phyloP scores from a whole-genome alignment of 2,797 vertebrate species.

The Pseudocheirus occidentalis region DNA sequence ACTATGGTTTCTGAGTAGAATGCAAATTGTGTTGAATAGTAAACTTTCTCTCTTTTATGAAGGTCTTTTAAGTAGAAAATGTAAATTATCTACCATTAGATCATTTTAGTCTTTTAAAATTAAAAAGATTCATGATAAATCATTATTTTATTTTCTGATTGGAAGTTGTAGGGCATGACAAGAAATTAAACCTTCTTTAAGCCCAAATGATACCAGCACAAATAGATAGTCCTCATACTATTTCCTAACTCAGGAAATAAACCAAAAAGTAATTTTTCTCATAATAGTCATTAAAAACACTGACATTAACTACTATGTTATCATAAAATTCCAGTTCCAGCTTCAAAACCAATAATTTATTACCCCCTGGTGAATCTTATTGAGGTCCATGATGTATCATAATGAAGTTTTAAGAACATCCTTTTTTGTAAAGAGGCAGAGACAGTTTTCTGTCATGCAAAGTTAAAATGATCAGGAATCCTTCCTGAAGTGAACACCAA shows the following conservation, averaged over 20 bases:
- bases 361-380: neutral
- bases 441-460: neutral
- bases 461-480: neutral
- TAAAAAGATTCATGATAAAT: neutral
- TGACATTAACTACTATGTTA: neutral
- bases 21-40: slow-evolving; percentile 2
- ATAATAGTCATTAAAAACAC: neutral
- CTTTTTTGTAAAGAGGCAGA: neutral
- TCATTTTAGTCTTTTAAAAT: slow-evolving; percentile 4
- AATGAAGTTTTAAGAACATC: neutral
- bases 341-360: neutral
- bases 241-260: neutral
- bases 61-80: neutral
- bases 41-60: neutral
- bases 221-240: neutral
- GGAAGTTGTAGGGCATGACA: neutral
- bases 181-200: neutral
- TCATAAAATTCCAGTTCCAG: neutral
- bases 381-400: neutral
- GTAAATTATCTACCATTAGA: neutral
- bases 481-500: neutral
- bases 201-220: neutral
- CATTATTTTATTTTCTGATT: neutral
- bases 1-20: neutral
- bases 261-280: neutral